Base-by-base conservation (phyloP, 92 coral and sea anemone genomes). In the Plumapathes pennacea region DNA sequence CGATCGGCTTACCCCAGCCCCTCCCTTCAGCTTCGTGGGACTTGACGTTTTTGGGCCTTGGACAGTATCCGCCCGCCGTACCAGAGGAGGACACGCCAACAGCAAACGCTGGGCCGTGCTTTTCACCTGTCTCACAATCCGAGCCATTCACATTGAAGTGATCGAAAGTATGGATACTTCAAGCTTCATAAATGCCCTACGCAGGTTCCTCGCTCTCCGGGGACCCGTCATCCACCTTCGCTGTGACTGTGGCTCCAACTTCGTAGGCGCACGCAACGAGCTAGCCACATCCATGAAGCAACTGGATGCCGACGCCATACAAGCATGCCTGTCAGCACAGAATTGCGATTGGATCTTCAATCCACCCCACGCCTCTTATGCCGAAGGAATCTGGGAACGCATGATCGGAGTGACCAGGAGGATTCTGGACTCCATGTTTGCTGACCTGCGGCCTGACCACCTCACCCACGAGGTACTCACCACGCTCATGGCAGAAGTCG, bases 91-190 rank as follows among this genome's bases (percentile, higher is more conserved):
- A 15, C 14, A 26, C 18, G 57, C 57, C 1, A 43, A 60, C 27
- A 41, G 26, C 45, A 80, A 80, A 36, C 86, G 66, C 46, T 72
- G 77, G 81, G 76, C 87, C 5, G 71, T 80, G 7, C 65, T 79
- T 6, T 79, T 79, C 68, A 63, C 63, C 2, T 62, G 85, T 29
- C 20, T 70, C 49, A 41, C 60, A 0, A 56, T 50, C 4, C 4
- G 78, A 3, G 79, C 79, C 25, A 63, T 71, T 12, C 75, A 60
- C 45, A 81, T 65, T 6, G 82, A 81, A 42, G 19, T 81, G 4
- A 46, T 72, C 7, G 81, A 80, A 27, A 50, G 70, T 8, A 64
- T 80, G 87, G 77, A 80, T 43, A 66, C 54, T n/a, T 61, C 44
- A 23, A 38, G 65, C 25, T 58, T 58, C 65, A 58, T 58, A 25